These are phyloP conservation scores for Mus spretus DNA, from an alignment of 2,797 vertebrate genomes.

Conservation along the genomic window DNA sequence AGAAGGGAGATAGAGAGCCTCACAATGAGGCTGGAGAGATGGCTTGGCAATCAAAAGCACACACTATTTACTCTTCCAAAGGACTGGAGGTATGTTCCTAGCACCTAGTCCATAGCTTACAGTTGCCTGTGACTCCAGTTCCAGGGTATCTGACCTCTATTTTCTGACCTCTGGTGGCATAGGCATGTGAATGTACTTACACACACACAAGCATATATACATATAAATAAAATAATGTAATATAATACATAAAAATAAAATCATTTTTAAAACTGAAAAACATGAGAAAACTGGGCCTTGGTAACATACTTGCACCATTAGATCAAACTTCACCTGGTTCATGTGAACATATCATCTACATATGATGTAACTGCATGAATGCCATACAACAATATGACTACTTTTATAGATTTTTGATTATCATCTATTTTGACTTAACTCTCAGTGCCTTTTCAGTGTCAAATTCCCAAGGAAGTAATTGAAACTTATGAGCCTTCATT, in stretches of 20 bases:
- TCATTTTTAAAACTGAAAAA: not conserved
- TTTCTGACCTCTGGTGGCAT: not conserved
- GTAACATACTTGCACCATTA: not conserved
- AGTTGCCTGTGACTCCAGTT: not conserved
- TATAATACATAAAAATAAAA: no score
- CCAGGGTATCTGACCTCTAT: no score
- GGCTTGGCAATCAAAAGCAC: not conserved
- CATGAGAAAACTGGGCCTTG: not conserved
- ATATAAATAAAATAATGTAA: not conserved
- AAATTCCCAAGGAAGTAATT: not conserved
- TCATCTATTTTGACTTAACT: slow-evolving; percentile 21
- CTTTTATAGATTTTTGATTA: not conserved
- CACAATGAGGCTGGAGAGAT: not conserved
- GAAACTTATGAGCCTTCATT: not conserved
- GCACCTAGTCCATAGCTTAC: no score
- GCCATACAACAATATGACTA: not conserved
- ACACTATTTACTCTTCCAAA: not conserved
- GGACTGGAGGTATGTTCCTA: no score
- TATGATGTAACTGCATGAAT: not conserved
- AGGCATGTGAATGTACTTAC: not conserved
- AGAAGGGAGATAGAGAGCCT: not conserved
- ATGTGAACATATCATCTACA: not conserved
- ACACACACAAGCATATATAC: not conserved
- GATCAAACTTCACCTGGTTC: not conserved
- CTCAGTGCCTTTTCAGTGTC: not conserved